Evolutionary conservation across 2,113 vertebrate species (phyloP), one percentile per base, ranked within the genome.

Genomic region (Eidolon helvum): DNA sequence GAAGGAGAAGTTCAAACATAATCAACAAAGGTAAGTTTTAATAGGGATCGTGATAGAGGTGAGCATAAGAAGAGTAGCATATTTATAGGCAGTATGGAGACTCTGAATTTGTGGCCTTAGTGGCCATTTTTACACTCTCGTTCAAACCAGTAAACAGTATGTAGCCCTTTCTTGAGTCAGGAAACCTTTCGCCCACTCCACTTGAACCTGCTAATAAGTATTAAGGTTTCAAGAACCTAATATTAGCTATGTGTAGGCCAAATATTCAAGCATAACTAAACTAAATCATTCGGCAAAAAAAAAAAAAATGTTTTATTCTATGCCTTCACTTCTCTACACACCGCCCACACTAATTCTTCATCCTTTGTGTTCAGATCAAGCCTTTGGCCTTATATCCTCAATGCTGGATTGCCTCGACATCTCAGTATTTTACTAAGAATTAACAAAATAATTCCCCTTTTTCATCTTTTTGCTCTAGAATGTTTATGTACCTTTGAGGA

Each of bases 101-200:
- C 26, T 18, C 55, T 28, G 19, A 59, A 18, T 43, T 22, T 50
- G 14, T 40, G 22, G 5, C 14, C 68, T 40, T 43, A 1, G 6
- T 33, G 61, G 14, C 5, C 6, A 2, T 33, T 68, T 43, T 12
- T 9, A n/a, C 10, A 0, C 83, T 50, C 10, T 21, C 5, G 14
- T 10, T 11, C 19, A 82, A 40, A 45, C 5, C 40, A 77, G 28
- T 9, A 16, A 79, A 21, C 5, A 16, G 1, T n/a, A 4, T 53
- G 21, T 2, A 61, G 10, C 7, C 11, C 4, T 55, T 75, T 7
- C 4, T 4, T 14, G 11, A 77, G 10, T 10, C 30, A 75, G 45
- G 16, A 15, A 63, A 35, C 7, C 4, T 11, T 5, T 5, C 2
- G 10, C 40, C 3, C 30, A 9, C 0, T 50, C 1, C 2, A 19